Conservation (phyloP, 2,113 vertebrate genomes). For the Eira barbara region DNA sequence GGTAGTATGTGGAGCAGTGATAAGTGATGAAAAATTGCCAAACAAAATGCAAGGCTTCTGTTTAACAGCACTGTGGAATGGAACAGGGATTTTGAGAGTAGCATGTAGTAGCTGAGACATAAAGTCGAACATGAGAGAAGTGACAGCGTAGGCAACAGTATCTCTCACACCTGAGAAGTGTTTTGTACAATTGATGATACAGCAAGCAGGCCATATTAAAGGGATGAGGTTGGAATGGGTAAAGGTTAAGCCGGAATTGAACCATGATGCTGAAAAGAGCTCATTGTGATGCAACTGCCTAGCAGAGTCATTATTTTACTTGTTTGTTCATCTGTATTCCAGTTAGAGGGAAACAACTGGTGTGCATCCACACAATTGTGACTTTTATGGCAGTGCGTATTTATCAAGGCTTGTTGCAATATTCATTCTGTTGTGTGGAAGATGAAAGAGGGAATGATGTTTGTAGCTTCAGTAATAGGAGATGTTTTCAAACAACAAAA, state of each 20-base stretch:
- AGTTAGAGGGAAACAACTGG: neutral
- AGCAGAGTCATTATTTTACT: neutral
- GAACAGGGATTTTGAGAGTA: neutral
- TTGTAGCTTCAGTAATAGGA: neutral
- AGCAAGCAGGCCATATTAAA: no score
- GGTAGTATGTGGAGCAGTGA: neutral
- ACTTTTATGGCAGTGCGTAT: neutral
- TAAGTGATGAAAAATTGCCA: neutral
- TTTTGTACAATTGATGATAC: neutral
- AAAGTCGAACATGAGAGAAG: neutral
- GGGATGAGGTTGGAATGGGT: neutral
- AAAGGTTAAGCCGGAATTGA: neutral
- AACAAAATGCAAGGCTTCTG: neutral
- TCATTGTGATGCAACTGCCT: neutral
- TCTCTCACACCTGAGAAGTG: neutral
- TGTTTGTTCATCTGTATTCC: neutral
- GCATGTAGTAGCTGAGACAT: neutral
- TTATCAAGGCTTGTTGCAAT: neutral
- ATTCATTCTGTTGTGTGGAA: neutral
- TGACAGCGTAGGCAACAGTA: neutral
- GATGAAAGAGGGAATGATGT: neutral
- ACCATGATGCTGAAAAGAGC: neutral
- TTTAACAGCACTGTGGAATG: neutral
- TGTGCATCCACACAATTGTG: no score
- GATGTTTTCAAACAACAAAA: neutral